Percentiles rank a stretch among this genome's conserved stretches.
phyloP scores from a whole-genome alignment of 2,888 invertebrate species.

The Drosophila siamana region DNA sequence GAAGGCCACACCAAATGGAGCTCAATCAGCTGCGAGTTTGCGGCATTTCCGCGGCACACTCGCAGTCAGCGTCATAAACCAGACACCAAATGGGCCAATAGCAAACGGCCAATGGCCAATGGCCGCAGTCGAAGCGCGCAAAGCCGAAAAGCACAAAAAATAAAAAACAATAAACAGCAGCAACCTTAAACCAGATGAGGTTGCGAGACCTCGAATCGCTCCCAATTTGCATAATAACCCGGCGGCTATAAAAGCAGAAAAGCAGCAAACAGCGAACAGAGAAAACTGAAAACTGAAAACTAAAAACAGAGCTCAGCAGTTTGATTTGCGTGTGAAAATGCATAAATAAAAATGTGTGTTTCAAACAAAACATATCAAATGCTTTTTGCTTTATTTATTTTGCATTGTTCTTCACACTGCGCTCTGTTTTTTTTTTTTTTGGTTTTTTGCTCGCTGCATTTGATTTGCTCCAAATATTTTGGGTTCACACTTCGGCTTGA shows the following conservation, averaged over 20 bases:
- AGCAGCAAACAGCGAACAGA: no score
- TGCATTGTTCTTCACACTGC: constrained; percentile 19
- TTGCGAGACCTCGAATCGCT: constrained; percentile 13
- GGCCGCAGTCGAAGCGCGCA: background rate
- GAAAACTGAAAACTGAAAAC: constrained; percentile 1
- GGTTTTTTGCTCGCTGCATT: constrained; percentile 56
- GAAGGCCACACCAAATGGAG: constrained; percentile 11
- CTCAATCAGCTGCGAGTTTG: constrained; percentile 54
- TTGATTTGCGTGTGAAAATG: constrained; percentile 76
- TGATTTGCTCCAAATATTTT: constrained; percentile 79
- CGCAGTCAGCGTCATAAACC: no score
- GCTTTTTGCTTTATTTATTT: constrained; percentile 18
- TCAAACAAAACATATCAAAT: constrained; percentile 8
- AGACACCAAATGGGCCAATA: no score
- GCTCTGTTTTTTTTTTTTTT: constrained; percentile 23
- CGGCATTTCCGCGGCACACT: no score
- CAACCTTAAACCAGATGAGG: constrained; percentile 7
- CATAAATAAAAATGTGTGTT: constrained; percentile 26
- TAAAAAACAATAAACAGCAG: constrained; percentile 13
- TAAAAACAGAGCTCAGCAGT: constrained; percentile 28
- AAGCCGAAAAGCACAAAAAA: background rate
- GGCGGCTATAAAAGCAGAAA: constrained; percentile 28
- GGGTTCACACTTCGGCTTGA: constrained; percentile 71
- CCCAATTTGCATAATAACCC: constrained; percentile 66
- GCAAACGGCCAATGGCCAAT: background rate